Conservation (phyloP, 1,140 invertebrate genomes). For the Drosophila seguyi region DNA sequence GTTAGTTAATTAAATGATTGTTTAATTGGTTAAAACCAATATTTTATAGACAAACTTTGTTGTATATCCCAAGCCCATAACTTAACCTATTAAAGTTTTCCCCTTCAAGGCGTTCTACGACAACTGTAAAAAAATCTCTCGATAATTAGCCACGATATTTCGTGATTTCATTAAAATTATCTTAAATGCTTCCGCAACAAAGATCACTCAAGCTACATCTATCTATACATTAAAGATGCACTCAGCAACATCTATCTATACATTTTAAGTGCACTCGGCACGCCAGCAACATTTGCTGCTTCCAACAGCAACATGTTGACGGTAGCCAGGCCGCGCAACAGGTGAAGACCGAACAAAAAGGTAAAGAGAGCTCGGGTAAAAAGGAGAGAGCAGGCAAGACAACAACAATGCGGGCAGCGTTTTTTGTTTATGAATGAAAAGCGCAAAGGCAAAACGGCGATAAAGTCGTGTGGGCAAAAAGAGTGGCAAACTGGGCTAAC, state of each 20-base stretch:
- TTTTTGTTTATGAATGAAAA: conserved; percentile 82
- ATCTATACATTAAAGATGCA: conserved; percentile 3
- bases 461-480: conserved; percentile 66
- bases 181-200: conserved; percentile 30
- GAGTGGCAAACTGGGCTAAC: conserved; percentile 24
- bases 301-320: conserved; percentile 43
- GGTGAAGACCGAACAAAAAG: conserved; percentile 50
- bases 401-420: conserved; percentile 47
- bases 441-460: conserved; percentile 65
- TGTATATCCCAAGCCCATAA: neutral
- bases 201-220: neutral
- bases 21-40: too few species aligned
- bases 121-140: neutral
- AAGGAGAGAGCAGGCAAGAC: conserved; percentile 6
- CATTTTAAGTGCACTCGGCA: neutral
- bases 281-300: conserved; percentile 21
- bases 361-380: conserved; percentile 1
- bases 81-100: neutral
- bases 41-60: too few species aligned
- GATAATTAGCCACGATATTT: conserved; percentile 31
- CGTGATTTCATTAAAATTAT: conserved; percentile 9
- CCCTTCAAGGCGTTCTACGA: neutral
- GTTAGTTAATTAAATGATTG: neutral
- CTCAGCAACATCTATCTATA: neutral
- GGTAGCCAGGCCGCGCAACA: conserved; percentile 49